phyloP scores from a whole-genome alignment of 2,888 invertebrate genomes.

The Drosophila dives region DNA sequence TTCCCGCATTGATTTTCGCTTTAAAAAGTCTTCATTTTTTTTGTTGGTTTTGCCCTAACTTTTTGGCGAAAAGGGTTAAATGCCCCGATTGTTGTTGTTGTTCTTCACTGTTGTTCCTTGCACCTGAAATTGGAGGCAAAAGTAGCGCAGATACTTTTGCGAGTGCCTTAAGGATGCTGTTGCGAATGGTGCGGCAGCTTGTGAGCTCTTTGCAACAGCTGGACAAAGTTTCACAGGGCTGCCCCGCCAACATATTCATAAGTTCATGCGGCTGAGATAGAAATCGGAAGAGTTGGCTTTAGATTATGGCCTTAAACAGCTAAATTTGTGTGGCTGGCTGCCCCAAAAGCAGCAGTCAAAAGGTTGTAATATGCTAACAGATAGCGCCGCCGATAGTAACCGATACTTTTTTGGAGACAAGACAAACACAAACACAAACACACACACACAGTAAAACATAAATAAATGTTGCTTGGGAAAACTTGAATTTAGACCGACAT shows the following conservation, averaged over 20 bases:
- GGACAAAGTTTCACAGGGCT: slow-evolving; percentile 51
- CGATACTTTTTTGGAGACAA: slow-evolving; percentile 54
- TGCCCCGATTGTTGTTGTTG: slow-evolving; percentile 43
- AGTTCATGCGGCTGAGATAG: slow-evolving; percentile 51
- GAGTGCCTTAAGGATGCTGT: slow-evolving; percentile 62
- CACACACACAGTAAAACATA: slow-evolving; percentile 24
- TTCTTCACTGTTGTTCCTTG: slow-evolving; percentile 29
- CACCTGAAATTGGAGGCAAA: slow-evolving; percentile 50
- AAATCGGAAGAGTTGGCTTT: slow-evolving; percentile 39
- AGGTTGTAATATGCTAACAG: slow-evolving; percentile 48
- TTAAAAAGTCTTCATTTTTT: slow-evolving; percentile 47
- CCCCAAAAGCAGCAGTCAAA: slow-evolving; percentile 49
- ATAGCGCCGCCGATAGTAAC: slow-evolving; percentile 54
- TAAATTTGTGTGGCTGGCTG: slow-evolving; percentile 35
- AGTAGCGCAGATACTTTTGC: slow-evolving; percentile 58
- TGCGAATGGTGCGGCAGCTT: slow-evolving; percentile 8
- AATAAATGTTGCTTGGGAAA: slow-evolving; percentile 30
- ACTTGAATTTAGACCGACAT: slow-evolving; percentile 26
- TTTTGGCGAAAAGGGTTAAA: slow-evolving; percentile 73
- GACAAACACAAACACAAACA: slow-evolving; percentile 36
- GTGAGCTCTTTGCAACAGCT: slow-evolving; percentile 41
- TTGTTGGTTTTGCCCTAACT: slow-evolving; percentile 33
- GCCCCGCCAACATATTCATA: slow-evolving; percentile 53
- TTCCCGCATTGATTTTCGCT: slow-evolving; percentile 73
- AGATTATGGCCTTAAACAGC: slow-evolving; percentile 54